Conservation (phyloP, 2,888 invertebrate genomes). For the Meloe dianella region DNA sequence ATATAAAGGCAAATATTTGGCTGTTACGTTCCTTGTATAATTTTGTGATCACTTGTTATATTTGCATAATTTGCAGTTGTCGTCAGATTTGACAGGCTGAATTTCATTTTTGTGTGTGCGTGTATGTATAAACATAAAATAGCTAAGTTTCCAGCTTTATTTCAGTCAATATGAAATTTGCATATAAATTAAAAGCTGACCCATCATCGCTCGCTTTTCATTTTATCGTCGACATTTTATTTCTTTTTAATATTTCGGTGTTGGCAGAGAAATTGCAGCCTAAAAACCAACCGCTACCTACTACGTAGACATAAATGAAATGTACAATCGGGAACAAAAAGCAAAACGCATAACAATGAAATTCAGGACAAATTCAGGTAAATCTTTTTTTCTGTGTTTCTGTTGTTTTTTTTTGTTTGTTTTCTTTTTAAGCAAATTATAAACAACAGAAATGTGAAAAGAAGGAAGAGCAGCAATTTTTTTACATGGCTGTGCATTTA, state of each 20-base stretch:
- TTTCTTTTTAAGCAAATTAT: too few relatives aligned
- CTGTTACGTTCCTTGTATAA: not conserved
- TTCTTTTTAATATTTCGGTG: not conserved
- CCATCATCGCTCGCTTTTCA: constrained; percentile 5
- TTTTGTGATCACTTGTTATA: not conserved
- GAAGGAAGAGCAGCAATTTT: too few relatives aligned
- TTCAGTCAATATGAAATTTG: constrained; percentile 34
- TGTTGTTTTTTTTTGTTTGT: too few relatives aligned
- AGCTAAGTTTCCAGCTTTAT: constrained; percentile 25
- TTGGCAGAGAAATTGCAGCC: not conserved
- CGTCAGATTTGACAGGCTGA: not conserved
- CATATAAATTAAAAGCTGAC: constrained; percentile 35
- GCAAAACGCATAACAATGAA: not conserved
- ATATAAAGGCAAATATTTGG: not conserved
- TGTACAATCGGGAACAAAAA: too few relatives aligned
- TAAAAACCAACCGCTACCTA: not conserved
- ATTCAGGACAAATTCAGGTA: not conserved
- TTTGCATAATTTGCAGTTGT: not conserved
- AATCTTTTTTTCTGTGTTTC: not conserved
- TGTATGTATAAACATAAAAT: not conserved
- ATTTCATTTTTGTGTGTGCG: not conserved
- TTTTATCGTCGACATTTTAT: not conserved
- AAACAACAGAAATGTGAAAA: not conserved
- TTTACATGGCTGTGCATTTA: too few relatives aligned
- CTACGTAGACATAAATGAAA: not conserved